phyloP scores from a whole-genome alignment of 1,140 invertebrate species.

The Macrobrachium nipponense region DNA sequence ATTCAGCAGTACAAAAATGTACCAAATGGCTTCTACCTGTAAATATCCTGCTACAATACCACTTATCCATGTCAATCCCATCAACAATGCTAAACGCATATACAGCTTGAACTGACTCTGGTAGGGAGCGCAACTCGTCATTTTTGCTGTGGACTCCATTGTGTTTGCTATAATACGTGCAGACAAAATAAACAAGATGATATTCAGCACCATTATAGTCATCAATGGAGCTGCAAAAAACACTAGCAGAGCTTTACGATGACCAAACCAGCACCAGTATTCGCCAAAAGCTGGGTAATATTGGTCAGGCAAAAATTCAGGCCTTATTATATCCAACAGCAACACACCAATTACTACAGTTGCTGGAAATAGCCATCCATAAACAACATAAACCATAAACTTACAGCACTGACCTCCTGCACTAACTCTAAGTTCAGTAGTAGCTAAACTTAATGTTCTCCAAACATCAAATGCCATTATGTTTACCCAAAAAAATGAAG shows the following conservation, averaged over 20 bases:
- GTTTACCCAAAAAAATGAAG: slow-evolving; percentile 96
- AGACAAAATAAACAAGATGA: slow-evolving; percentile 71
- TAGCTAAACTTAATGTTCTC: slow-evolving; percentile 71
- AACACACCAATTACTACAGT: slow-evolving; percentile 70
- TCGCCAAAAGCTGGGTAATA: slow-evolving; percentile 71
- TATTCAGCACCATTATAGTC: slow-evolving; percentile 70
- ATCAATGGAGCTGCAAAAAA: slow-evolving; percentile 73
- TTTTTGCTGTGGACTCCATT: slow-evolving; percentile 68
- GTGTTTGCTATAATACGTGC: slow-evolving; percentile 72
- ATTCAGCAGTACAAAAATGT: slow-evolving; percentile 73
- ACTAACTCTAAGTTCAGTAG: slow-evolving; percentile 70
- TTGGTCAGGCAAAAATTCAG: slow-evolving; percentile 66
- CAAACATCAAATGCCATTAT: slow-evolving; percentile 95
- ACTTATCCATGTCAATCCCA: slow-evolving; percentile 73
- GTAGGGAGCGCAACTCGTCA: slow-evolving; percentile 65
- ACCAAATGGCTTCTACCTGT: slow-evolving; percentile 69
- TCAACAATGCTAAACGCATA: slow-evolving; percentile 72
- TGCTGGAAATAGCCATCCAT: slow-evolving; percentile 72
- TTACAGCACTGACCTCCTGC: slow-evolving; percentile 68
- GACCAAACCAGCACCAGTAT: slow-evolving; percentile 73
- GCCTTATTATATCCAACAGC: slow-evolving; percentile 70
- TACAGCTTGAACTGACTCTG: slow-evolving; percentile 73
- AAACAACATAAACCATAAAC: slow-evolving; percentile 72
- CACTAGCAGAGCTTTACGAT: slow-evolving; percentile 70
- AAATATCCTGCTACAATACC: slow-evolving; percentile 71